Evolutionary conservation across 2,113 vertebrate genomes (phyloP).

Genomic region (Anarrhichthys ocellatus): DNA sequence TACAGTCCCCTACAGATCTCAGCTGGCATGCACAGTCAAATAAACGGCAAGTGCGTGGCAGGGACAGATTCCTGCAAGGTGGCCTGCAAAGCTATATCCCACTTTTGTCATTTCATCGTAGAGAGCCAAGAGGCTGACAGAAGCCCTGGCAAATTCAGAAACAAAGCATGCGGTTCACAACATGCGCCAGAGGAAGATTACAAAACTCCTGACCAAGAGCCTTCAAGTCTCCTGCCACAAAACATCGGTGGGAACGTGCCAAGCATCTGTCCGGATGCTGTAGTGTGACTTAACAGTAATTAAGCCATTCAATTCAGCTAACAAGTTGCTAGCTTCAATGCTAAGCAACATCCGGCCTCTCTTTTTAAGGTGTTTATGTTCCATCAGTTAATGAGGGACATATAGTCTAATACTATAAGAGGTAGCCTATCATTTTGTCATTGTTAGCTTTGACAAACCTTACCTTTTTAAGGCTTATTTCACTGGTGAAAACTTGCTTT

Average conservation of each 20-base stretch:
- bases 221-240: conserved; percentile 19
- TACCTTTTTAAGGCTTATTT: not conserved
- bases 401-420: not conserved
- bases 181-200: conserved; percentile 39
- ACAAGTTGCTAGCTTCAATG: conserved; percentile 7
- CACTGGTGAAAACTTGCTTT: not conserved
- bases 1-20: conserved; percentile 17
- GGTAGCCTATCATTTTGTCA: not conserved
- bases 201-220: conserved; percentile 43
- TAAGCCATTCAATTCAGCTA: conserved; percentile 27
- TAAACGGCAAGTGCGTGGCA: conserved; percentile 19
- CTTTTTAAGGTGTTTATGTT: not conserved
- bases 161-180: conserved; percentile 31
- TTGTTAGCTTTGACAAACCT: not conserved
- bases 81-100: conserved; percentile 19
- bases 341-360: not conserved
- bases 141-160: conserved; percentile 49
- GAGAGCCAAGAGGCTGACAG: conserved; percentile 61
- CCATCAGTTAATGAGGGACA: not conserved
- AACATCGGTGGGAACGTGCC: not conserved
- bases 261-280: conserved; percentile 47
- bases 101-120: conserved; percentile 46
- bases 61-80: conserved; percentile 40
- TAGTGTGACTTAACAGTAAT: conserved; percentile 35
- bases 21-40: conserved; percentile 15